Base-by-base conservation (phyloP, 2,113 vertebrate genomes). In the Pitta sordida region DNA sequence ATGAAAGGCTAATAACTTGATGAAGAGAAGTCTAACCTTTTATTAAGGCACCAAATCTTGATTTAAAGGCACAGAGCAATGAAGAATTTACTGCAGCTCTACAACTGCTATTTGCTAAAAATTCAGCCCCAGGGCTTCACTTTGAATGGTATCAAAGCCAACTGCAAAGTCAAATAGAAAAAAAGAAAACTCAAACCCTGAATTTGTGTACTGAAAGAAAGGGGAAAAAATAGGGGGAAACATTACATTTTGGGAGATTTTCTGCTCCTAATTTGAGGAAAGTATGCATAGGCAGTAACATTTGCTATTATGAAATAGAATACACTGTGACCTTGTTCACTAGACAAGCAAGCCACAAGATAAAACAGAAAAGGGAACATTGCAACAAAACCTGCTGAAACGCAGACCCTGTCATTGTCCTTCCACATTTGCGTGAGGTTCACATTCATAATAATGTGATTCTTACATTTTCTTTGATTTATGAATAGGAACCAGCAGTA, bases 1-100 rank as follows among this genome's bases (percentile, higher is more conserved):
- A 69, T 93, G 80, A 93, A 96, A 91, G 86, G 80, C 83, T 95
- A 96, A 93, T 75, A 93, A 86, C 60, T 36, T 43, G 12, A 88
- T 81, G n/a, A 95, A 78, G 52, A 84, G 86, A 92, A 91, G 56
- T 9, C 67, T 91, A 89, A 84, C 37, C 81, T 93, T 94, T 95
- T 82, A 86, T 68, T 84, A 92, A 86, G 77, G 65, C 34, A 49
- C 21, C 76, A 36, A 34, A 3, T 86, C 69, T 84, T 94, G 81
- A 88, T 84, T 95, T 94, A 90, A 91, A 93, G 86, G 63, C 39
- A 76, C 32, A 59, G 48, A 84, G 32, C 55, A 88, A 36, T 68
- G 60, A 86, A 76, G 43, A 91, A 84, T 82, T 88, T 64, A 64
- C 46, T 2, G 2, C 53, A 84, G 51, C 15, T 88, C 58, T 71